Percentiles rank a stretch among this genome's conserved stretches.
Conservation (phyloP, 1,140 invertebrate species). For the Drosophila lini region DNA sequence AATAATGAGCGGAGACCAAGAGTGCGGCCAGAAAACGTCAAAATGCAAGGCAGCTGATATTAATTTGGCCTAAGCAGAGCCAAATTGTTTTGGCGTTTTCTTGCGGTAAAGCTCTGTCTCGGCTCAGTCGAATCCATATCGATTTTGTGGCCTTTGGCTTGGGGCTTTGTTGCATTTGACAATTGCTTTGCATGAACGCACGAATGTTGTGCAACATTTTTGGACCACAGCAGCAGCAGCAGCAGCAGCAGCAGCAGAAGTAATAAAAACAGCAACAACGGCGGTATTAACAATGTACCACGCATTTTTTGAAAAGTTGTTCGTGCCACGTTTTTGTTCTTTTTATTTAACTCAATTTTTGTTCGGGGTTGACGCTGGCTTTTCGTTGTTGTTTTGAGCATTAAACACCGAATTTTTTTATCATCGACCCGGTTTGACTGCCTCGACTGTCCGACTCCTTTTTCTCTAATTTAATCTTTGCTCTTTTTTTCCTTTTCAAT, state of each 20-base stretch:
- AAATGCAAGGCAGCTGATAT: conserved; percentile 48
- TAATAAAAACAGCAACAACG: conserved; percentile 31
- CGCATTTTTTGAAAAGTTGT: conserved; percentile 76
- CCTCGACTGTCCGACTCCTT: conserved; percentile 53
- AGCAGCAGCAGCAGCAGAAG: conserved; percentile 5
- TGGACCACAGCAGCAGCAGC: conserved; percentile 24
- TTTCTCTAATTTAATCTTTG: conserved; percentile 48
- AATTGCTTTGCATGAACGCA: conserved; percentile 74
- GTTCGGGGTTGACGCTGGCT: conserved; percentile 28
- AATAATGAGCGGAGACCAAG: conserved; percentile 16
- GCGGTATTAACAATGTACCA: conserved; percentile 53
- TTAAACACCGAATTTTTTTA: conserved; percentile 54
- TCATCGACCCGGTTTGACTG: conserved; percentile 72
- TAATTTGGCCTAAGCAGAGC: conserved; percentile 45
- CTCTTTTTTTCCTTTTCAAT: conserved; percentile 32
- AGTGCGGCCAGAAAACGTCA: conserved; percentile 47
- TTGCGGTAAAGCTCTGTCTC: conserved; percentile 22
- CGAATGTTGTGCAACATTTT: conserved; percentile 62
- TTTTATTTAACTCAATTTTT: conserved; percentile 57
- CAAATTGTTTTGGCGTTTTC: conserved; percentile 34
- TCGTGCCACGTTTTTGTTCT: conserved; percentile 57
- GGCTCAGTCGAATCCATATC: conserved; percentile 52
- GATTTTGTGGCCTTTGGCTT: conserved; percentile 67
- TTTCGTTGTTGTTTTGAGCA: conserved; percentile 17
- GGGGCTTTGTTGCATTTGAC: conserved; percentile 65